phyloP scores from a whole-genome alignment of 1,140 invertebrate genomes.

The Cyclina sinensis region DNA sequence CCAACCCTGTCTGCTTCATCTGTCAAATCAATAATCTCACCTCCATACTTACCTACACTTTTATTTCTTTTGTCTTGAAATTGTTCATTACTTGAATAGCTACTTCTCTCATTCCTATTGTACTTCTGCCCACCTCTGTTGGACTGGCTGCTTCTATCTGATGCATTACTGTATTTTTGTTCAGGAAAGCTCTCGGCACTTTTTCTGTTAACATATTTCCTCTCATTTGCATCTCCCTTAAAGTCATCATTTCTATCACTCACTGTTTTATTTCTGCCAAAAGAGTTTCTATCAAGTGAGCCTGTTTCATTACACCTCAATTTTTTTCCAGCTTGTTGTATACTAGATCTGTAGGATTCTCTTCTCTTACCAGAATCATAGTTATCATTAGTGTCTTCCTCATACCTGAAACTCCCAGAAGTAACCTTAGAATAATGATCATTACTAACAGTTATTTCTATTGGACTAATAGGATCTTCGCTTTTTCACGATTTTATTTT shows the following conservation, averaged over 20 bases:
- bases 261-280: not conserved
- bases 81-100: not conserved
- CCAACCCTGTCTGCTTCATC: not conserved
- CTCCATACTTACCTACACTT: conserved; percentile 20
- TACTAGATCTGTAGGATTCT: not conserved
- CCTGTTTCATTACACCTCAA: not conserved
- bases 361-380: not conserved
- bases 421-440: conserved; percentile 27
- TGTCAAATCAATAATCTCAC: not conserved
- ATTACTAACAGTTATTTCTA: conserved; percentile 64
- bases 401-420: not conserved
- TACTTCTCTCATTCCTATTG: not conserved
- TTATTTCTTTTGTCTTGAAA: not conserved
- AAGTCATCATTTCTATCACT: conserved; percentile 1
- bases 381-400: not conserved
- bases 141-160: not conserved
- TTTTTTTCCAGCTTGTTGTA: not conserved
- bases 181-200: not conserved
- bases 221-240: not conserved
- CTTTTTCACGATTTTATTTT: not conserved
- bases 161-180: not conserved
- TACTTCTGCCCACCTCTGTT: not conserved
- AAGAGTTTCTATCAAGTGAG: not conserved
- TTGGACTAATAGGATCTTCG: conserved; percentile 54
- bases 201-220: not conserved